Evolutionary conservation across 2,113 vertebrate genomes (phyloP).

Genomic region (Corvus cornix): DNA sequence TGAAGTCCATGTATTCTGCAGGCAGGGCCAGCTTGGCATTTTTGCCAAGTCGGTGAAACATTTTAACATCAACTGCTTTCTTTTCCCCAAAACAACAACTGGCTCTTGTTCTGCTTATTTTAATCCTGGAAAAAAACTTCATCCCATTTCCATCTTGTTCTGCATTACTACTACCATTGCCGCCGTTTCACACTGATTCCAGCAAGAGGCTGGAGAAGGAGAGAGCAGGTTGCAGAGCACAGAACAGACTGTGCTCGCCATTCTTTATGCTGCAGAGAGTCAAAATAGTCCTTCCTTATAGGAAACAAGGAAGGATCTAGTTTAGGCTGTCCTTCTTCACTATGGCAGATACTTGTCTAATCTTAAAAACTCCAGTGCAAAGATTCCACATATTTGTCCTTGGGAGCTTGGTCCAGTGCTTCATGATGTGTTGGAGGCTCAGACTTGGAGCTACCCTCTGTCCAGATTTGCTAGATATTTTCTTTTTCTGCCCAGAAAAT

Average conservation of each 20-base stretch:
- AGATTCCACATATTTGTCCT: neutral
- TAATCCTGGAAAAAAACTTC: neutral
- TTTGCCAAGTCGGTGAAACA: constrained; percentile 42
- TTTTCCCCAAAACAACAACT: constrained; percentile 33
- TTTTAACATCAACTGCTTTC: constrained; percentile 44
- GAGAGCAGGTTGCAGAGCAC: neutral
- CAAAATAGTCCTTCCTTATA: neutral
- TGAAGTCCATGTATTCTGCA: constrained; percentile 20
- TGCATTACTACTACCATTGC: neutral
- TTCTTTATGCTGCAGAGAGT: neutral
- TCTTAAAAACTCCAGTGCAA: neutral
- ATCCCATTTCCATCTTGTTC: neutral
- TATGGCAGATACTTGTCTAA: neutral
- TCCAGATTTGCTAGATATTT: neutral
- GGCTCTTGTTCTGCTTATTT: constrained; percentile 29
- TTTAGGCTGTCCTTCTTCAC: neutral
- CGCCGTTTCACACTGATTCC: neutral
- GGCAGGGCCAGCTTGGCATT: neutral
- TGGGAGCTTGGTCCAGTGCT: neutral
- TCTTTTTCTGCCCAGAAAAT: neutral
- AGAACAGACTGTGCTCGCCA: neutral
- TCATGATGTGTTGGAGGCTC: neutral
- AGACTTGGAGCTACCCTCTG: neutral
- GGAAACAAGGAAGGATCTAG: neutral
- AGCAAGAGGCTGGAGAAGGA: neutral